Conservation (phyloP, 2,113 vertebrate species). For the Psettodes erumei region DNA sequence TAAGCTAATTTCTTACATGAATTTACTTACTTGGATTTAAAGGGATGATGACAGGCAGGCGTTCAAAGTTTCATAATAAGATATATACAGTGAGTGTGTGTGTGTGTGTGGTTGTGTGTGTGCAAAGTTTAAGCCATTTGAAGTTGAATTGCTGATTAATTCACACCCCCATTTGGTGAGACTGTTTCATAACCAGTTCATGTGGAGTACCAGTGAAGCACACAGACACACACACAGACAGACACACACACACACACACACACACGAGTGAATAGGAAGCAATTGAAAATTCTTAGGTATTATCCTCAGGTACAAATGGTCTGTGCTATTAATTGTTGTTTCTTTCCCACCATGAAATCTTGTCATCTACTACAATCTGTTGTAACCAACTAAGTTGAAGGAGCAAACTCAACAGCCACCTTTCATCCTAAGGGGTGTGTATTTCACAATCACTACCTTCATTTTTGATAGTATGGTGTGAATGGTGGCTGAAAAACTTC, state of each 20-base stretch:
- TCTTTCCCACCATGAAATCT: too few species aligned
- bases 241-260: background rate
- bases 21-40: slow-evolving; percentile 30
- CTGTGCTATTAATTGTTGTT: too few species aligned
- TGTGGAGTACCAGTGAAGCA: slow-evolving; percentile 23
- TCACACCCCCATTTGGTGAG: slow-evolving; percentile 47
- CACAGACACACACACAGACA: background rate
- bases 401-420: background rate
- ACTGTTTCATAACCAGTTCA: slow-evolving; percentile 59
- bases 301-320: too few species aligned
- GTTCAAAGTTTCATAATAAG: slow-evolving; percentile 44
- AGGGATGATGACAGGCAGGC: slow-evolving; percentile 29
- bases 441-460: too few species aligned
- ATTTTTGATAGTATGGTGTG: too few species aligned
- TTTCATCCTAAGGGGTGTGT: too few species aligned
- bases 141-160: slow-evolving; percentile 53
- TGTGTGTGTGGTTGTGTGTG: slow-evolving; percentile 2
- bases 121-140: slow-evolving; percentile 18
- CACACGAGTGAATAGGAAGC: background rate
- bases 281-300: background rate
- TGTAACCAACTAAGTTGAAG: too few species aligned
- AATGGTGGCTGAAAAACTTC: too few species aligned
- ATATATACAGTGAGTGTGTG: slow-evolving; percentile 12
- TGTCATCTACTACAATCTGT: too few species aligned
- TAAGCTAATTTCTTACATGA: slow-evolving; percentile 25